Percentiles rank a stretch among this genome's conserved stretches.
phyloP scores from a whole-genome alignment of 35 echinoderm and acorn worm species.

The Acanthaster planci region DNA sequence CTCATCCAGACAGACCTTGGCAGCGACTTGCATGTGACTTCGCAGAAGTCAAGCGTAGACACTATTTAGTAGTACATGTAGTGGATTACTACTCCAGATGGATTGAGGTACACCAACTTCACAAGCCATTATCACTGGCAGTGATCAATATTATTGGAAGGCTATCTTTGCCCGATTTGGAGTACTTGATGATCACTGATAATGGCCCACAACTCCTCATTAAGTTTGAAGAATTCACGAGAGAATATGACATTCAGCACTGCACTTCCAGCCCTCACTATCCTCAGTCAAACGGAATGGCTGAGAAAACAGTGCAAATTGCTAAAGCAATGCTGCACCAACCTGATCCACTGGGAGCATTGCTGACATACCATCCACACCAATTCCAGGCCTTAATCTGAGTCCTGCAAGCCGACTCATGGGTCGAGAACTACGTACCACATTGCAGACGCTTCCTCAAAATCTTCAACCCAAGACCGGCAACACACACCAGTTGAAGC shows the following conservation, averaged over 20 bases:
- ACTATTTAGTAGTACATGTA: not conserved
- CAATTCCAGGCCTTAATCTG: no score
- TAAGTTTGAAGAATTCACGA: conserved; percentile 46
- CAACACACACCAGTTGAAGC: no score
- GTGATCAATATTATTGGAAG: not conserved
- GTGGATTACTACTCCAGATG: not conserved
- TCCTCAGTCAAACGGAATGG: conserved; percentile 46
- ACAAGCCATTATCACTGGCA: not conserved
- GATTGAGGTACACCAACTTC: not conserved
- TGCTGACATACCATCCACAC: conserved; percentile 35
- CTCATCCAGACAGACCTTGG: no score
- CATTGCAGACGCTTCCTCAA: no score
- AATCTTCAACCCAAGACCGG: no score
- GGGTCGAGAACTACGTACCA: no score
- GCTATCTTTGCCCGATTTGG: no score
- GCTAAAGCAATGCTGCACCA: conserved; percentile 19
- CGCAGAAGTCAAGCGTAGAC: not conserved
- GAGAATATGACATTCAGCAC: conserved; percentile 22
- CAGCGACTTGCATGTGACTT: not conserved
- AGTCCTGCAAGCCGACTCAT: no score
- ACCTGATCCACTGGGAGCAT: not conserved
- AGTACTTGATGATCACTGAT: conserved; percentile 9
- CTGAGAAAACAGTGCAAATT: conserved; percentile 47
- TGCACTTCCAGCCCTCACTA: conserved; percentile 34
- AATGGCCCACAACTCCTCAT: conserved; percentile 26